A percentile compares a stretch with the other conserved stretches of the same genome.
Evolutionary conservation across 2,888 invertebrate species (phyloP).

Genomic region (Cerceris ruficornis): DNA sequence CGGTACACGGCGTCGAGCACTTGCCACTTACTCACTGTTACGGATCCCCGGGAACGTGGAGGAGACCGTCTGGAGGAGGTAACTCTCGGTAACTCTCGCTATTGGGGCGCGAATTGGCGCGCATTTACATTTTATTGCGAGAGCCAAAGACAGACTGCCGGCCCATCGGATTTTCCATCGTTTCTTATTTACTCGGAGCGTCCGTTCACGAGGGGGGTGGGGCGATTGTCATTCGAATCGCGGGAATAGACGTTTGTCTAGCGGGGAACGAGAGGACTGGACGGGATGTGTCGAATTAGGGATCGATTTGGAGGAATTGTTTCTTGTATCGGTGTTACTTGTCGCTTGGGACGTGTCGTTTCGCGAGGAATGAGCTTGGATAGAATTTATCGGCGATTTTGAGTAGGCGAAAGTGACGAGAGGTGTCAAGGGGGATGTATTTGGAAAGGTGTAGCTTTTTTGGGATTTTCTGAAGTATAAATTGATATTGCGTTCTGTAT

Average conservation of each 20-base stretch:
- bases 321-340: too few species aligned
- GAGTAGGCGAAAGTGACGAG: too few species aligned
- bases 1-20: constrained; percentile 41
- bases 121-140: constrained; percentile 76
- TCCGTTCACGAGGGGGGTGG: background rate
- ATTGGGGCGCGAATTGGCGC: constrained; percentile 70
- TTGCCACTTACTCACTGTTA: constrained; percentile 65
- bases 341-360: too few species aligned
- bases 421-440: too few species aligned
- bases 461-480: too few species aligned
- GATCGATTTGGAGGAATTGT: background rate
- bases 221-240: constrained; percentile 13
- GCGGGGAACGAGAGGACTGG: background rate
- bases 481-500: too few species aligned
- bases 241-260: constrained; percentile 3
- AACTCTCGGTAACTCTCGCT: constrained; percentile 35
- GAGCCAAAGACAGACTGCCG: constrained; percentile 66
- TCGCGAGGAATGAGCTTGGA: too few species aligned
- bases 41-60: constrained; percentile 43
- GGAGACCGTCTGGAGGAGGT: constrained; percentile 39
- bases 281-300: background rate
- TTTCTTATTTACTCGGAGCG: constrained; percentile 35
- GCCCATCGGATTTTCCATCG: constrained; percentile 50
- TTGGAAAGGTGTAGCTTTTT: too few species aligned
- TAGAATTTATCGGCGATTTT: too few species aligned